phyloP scores from a whole-genome alignment of 2,113 vertebrate genomes.

The Spea bombifrons region DNA sequence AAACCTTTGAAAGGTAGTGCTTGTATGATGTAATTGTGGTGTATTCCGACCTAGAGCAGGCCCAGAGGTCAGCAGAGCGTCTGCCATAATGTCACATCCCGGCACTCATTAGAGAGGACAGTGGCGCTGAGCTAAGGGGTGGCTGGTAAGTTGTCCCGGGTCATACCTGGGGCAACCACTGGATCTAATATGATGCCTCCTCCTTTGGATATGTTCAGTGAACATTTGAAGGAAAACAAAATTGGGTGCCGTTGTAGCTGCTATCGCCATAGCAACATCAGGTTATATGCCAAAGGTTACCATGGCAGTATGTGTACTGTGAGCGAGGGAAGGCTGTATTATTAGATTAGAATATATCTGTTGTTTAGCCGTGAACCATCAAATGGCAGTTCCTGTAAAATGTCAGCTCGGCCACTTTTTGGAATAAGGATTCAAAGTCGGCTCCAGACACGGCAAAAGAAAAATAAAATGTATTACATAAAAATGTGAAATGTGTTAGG shows the following conservation, averaged over 20 bases:
- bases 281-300: constrained; percentile 3
- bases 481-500: no score
- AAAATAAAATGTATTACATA: not conserved
- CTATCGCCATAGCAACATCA: constrained; percentile 21
- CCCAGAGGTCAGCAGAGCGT: no score
- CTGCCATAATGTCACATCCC: no score
- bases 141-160: no score
- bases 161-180: no score
- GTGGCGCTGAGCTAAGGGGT: no score
- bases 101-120: no score
- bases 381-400: not conserved
- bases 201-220: not conserved
- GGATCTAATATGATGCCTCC: no score
- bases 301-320: not conserved
- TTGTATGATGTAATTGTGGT: no score
- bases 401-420: no score
- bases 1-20: no score
- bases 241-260: not conserved
- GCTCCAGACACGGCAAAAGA: not conserved
- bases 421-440: not conserved
- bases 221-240: not conserved
- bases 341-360: not conserved
- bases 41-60: no score
- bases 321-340: not conserved
- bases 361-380: not conserved